These are phyloP conservation scores for Calosoma granatense DNA, from an alignment of 1,140 invertebrate species.

Conservation along the genomic window DNA sequence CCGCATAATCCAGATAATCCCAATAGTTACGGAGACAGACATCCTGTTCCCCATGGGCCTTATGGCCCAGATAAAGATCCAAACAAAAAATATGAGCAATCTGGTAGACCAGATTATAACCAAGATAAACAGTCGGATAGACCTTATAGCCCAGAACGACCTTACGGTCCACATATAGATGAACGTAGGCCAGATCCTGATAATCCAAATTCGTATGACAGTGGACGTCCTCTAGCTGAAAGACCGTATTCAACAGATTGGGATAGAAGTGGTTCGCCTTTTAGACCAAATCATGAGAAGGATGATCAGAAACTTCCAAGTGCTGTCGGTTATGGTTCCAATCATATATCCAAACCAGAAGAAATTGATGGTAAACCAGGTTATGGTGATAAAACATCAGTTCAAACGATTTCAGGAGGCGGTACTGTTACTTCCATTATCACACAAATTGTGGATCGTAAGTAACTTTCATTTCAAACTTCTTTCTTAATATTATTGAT, in stretches of 20 bases:
- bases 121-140: too few species aligned
- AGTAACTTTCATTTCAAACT: slow-evolving; percentile 17
- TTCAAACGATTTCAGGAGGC: slow-evolving; percentile 16
- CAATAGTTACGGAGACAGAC: neutral
- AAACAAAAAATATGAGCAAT: too few species aligned
- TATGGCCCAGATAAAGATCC: neutral
- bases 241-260: neutral
- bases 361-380: neutral
- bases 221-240: neutral
- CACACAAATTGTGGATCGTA: slow-evolving; percentile 26
- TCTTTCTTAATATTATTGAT: neutral
- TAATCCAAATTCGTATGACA: neutral
- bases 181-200: too few species aligned
- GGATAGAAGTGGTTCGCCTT: neutral
- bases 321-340: neutral
- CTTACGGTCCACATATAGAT: too few species aligned
- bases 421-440: slow-evolving; percentile 30
- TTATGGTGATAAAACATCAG: neutral
- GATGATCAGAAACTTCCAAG: too few species aligned
- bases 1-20: neutral
- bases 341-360: neutral
- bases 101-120: too few species aligned
- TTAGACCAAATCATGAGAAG: neutral
- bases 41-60: neutral
- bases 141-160: too few species aligned